A percentile compares a stretch with the other conserved stretches of the same genome.
These are phyloP conservation scores for Acanthosepion pharaonis DNA, from an alignment of 2,888 invertebrate genomes.

Conservation along the genomic window DNA sequence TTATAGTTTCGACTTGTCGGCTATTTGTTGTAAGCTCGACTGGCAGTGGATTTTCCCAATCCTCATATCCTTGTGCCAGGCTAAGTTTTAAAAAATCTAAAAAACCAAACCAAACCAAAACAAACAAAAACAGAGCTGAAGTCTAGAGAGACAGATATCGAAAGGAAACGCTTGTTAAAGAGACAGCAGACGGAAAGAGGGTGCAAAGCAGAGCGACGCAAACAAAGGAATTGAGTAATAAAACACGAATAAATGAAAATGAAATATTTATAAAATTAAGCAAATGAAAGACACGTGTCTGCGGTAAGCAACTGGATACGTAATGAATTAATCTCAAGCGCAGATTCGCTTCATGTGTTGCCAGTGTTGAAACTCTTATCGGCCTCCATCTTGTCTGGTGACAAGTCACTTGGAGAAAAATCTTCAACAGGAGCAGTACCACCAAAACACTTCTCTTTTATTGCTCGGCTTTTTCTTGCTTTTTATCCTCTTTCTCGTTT, in stretches of 20 bases:
- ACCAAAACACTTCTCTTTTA: background rate
- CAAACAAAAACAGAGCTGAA: too few species aligned
- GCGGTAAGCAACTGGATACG: conserved; percentile 33
- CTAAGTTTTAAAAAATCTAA: too few species aligned
- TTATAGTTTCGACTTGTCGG: too few species aligned
- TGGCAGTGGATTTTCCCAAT: too few species aligned
- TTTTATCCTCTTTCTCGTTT: too few species aligned
- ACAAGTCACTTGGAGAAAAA: background rate
- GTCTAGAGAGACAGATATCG: background rate
- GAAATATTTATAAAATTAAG: background rate
- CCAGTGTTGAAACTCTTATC: background rate
- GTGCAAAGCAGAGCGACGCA: background rate
- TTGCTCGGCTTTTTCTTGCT: background rate
- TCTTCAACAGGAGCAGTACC: background rate
- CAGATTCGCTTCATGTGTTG: conserved; percentile 15
- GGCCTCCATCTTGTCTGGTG: conserved; percentile 33
- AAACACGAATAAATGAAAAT: conserved; percentile 1
- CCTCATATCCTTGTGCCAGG: too few species aligned
- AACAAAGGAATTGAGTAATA: conserved; percentile 33
- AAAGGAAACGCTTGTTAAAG: background rate
- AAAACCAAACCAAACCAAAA: too few species aligned
- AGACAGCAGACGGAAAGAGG: background rate
- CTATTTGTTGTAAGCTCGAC: too few species aligned
- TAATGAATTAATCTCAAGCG: background rate
- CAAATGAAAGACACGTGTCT: conserved; percentile 22